Evolutionary conservation across 2,888 invertebrate genomes (phyloP).

Genomic region (Omphaloscelis lunosa): DNA sequence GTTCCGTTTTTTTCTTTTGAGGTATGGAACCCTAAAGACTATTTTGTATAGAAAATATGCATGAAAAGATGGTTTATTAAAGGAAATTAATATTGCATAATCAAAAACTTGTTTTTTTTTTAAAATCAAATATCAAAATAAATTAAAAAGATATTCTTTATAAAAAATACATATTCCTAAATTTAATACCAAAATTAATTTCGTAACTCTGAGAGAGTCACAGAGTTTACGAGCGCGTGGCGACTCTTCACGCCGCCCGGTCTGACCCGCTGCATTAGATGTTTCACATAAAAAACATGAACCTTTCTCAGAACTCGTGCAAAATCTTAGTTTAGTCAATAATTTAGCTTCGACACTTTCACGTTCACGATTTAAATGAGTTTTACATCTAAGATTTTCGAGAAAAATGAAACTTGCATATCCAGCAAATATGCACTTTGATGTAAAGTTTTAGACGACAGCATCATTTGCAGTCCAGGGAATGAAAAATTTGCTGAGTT

Average conservation of each 20-base stretch:
- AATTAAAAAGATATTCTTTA: too few relatives aligned
- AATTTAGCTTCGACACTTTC: background rate
- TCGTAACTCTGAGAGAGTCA: background rate
- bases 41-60: background rate
- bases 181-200: background rate
- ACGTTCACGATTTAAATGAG: background rate
- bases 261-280: background rate
- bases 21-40: too few relatives aligned
- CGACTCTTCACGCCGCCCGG: background rate
- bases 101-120: background rate
- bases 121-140: too few relatives aligned
- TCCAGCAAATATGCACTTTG: background rate
- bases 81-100: background rate
- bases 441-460: background rate
- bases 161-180: too few relatives aligned
- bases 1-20: too few relatives aligned
- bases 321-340: background rate
- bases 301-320: background rate
- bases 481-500: too few relatives aligned
- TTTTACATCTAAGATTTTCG: background rate
- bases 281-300: background rate
- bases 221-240: background rate
- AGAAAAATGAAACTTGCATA: background rate
- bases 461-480: background rate
- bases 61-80: background rate